These are phyloP conservation scores for Nymphalis urticae DNA, from an alignment of 2,888 invertebrate species.

Conservation along the genomic window DNA sequence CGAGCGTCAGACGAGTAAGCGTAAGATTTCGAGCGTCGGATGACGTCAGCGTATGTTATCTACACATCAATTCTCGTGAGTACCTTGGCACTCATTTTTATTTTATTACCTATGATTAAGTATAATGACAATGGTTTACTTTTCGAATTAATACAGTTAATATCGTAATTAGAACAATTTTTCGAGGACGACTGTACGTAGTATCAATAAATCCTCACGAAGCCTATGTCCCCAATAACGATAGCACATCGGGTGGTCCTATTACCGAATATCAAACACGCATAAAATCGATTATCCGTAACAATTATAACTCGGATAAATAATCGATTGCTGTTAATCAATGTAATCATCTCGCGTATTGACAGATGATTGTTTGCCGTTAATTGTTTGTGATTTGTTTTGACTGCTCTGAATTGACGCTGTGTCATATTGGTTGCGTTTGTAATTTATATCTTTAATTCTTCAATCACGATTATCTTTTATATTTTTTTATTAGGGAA, in stretches of 20 bases:
- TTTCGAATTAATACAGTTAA: too few relatives aligned
- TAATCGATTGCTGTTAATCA: constrained; percentile 57
- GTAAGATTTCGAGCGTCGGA: too few relatives aligned
- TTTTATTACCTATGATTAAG: too few relatives aligned
- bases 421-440: constrained; percentile 18
- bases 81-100: too few relatives aligned
- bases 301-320: constrained; percentile 57
- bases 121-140: too few relatives aligned
- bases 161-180: too few relatives aligned
- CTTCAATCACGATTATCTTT: background rate
- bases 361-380: constrained; percentile 37
- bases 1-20: too few relatives aligned
- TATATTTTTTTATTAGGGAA: background rate
- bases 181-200: background rate
- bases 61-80: too few relatives aligned
- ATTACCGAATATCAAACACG: constrained; percentile 43
- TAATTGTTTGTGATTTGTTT: constrained; percentile 34
- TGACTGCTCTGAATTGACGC: constrained; percentile 25
- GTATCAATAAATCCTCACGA: constrained; percentile 28
- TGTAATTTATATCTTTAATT: constrained; percentile 9
- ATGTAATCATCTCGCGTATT: constrained; percentile 39
- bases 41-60: too few relatives aligned
- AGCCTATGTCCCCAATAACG: constrained; percentile 45
- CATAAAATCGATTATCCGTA: constrained; percentile 52
- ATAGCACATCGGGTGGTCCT: constrained; percentile 48